phyloP scores from a whole-genome alignment of 2,113 vertebrate species.

The Todiramphus chloris region DNA sequence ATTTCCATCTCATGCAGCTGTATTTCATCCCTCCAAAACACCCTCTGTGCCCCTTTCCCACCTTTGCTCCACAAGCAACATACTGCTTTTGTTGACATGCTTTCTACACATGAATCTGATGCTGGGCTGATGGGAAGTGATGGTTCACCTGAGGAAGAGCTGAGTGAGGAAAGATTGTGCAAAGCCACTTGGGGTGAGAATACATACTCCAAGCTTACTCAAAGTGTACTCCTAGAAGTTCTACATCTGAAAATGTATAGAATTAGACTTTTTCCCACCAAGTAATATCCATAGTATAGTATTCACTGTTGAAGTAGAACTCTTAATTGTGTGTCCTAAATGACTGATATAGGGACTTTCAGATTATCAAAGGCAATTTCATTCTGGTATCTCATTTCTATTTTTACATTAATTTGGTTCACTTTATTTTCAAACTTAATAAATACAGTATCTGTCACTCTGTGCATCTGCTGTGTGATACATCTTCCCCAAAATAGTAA shows the following conservation, averaged over 20 bases:
- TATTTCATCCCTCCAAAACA: neutral
- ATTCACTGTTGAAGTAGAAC: neutral
- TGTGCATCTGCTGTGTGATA: conserved; percentile 44
- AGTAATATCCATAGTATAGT: neutral
- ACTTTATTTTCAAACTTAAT: conserved; percentile 35
- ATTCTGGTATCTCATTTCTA: neutral
- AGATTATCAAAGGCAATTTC: neutral
- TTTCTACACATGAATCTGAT: neutral
- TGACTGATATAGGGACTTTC: neutral
- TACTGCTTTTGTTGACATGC: neutral
- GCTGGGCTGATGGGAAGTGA: neutral
- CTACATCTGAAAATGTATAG: neutral
- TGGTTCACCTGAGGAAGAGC: neutral
- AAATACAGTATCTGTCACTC: conserved; percentile 35
- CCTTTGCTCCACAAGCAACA: neutral
- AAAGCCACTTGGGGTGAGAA: neutral
- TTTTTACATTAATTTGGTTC: neutral
- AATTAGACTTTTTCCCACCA: neutral
- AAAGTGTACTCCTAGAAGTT: neutral
- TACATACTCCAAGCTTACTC: neutral
- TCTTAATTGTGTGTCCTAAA: neutral
- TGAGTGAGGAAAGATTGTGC: neutral
- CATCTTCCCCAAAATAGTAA: conserved; percentile 30
- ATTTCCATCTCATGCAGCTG: neutral
- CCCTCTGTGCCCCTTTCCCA: neutral